Percentiles rank a stretch among this genome's conserved stretches.
These are phyloP conservation scores for Chionoecetes opilio DNA, from an alignment of 1,140 invertebrate species.

Conservation along the genomic window DNA sequence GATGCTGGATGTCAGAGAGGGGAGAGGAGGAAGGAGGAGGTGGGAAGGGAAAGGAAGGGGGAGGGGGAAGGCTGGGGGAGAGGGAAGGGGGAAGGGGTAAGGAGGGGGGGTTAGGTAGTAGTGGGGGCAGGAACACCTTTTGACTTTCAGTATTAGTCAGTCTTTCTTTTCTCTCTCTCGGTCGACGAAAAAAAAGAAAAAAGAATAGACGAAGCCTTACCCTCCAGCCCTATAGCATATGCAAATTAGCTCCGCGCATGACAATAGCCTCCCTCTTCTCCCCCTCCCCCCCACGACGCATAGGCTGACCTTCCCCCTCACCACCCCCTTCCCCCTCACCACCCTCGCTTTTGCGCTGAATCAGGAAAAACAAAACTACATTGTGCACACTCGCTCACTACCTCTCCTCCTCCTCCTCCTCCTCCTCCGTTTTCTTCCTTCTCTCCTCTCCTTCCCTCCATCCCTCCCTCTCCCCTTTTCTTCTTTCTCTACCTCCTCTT, in stretches of 20 bases:
- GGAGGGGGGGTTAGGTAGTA: background rate
- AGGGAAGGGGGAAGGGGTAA: background rate
- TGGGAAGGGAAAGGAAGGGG: background rate
- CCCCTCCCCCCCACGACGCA: background rate
- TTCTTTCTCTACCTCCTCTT: too few relatives aligned
- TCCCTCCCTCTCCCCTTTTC: too few relatives aligned
- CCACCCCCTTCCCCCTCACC: background rate
- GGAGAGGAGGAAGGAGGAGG: background rate
- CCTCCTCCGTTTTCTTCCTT: too few relatives aligned
- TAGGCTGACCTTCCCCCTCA: background rate
- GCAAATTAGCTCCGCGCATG: conserved; percentile 42
- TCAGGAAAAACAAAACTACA: too few relatives aligned
- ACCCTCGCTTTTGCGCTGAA: too few relatives aligned
- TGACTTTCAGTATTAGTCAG: background rate
- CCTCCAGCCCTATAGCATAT: conserved; percentile 37
- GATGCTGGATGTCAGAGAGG: background rate
- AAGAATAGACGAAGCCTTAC: background rate
- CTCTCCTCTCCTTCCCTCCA: too few relatives aligned
- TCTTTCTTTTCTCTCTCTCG: background rate
- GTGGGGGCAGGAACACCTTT: background rate
- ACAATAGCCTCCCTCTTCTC: background rate
- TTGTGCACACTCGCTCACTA: too few relatives aligned
- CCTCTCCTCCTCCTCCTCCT: too few relatives aligned
- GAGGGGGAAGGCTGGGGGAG: background rate
- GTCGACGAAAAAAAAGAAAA: too few relatives aligned